Conservation (phyloP, 2,888 invertebrate species). For the Teinopalpus imperialis region DNA sequence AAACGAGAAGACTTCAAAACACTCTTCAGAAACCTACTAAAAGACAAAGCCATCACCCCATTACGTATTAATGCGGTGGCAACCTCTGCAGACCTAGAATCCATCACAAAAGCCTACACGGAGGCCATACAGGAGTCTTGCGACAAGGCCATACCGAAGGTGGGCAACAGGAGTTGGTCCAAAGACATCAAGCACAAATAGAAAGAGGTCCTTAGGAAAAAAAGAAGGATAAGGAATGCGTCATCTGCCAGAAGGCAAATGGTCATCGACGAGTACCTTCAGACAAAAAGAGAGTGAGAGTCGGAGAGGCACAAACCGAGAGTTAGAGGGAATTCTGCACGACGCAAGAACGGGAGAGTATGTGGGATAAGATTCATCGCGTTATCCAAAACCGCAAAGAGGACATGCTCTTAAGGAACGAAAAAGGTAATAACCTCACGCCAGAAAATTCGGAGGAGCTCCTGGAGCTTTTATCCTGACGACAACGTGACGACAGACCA, state of each 20-base stretch:
- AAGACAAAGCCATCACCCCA: conserved; percentile 12
- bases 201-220: conserved; percentile 9
- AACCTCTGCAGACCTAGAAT: conserved; percentile 8
- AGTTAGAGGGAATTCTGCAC: conserved; percentile 34
- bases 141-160: conserved; percentile 17
- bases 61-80: background rate
- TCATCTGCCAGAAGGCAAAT: conserved; percentile 15
- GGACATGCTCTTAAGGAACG: conserved; percentile 14
- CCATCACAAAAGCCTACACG: conserved; percentile 8
- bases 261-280: conserved; percentile 28
- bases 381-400: conserved; percentile 19
- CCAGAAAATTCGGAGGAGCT: too few relatives aligned
- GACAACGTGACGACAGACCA: background rate
- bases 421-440: conserved; percentile 23
- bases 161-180: conserved; percentile 9
- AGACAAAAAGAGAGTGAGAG: conserved; percentile 18
- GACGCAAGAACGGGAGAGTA: conserved; percentile 30
- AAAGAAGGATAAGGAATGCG: conserved; percentile 25
- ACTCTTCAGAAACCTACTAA: background rate
- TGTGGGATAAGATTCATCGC: conserved; percentile 33
- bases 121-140: conserved; percentile 16
- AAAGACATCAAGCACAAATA: background rate
- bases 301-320: conserved; percentile 25
- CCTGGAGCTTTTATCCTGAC: background rate
- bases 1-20: conserved; percentile 22